Percentiles rank a stretch among this genome's conserved stretches.
phyloP scores from a whole-genome alignment of 2,113 vertebrate species.

The Chamaetylas fuelleborni region DNA sequence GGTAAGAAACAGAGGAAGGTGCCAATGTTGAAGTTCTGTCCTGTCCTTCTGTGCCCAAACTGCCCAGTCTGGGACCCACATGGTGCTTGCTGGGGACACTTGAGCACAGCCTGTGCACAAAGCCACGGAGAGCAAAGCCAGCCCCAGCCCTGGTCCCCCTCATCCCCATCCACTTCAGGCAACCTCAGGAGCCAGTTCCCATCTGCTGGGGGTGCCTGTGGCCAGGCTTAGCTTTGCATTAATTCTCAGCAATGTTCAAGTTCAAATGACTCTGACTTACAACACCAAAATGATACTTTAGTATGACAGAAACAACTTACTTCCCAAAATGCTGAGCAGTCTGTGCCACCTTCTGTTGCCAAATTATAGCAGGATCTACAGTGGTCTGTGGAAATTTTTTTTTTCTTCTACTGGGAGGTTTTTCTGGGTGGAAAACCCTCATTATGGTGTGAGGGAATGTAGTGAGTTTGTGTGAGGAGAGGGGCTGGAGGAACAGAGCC shows the following conservation, averaged over 20 bases:
- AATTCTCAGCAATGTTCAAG: neutral
- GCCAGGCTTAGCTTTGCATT: neutral
- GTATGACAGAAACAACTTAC: neutral
- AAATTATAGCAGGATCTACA: neutral
- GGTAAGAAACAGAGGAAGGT: neutral
- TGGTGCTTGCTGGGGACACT: neutral
- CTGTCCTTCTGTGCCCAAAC: neutral
- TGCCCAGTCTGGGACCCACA: neutral
- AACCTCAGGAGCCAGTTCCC: neutral
- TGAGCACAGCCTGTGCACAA: neutral
- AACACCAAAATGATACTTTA: neutral
- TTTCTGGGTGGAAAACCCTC: neutral
- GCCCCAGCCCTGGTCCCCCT: neutral
- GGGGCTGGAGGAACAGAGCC: neutral
- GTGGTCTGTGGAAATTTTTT: neutral
- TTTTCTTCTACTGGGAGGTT: neutral
- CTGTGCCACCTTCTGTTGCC: neutral
- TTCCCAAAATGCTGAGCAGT: neutral
- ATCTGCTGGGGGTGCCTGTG: neutral
- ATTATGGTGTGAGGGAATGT: accelerated
- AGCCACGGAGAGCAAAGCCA: neutral
- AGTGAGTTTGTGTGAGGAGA: neutral
- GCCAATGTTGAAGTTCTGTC: neutral
- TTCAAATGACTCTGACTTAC: neutral
- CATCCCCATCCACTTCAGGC: accelerated